phyloP scores from a whole-genome alignment of 53 echinoderm and acorn worm species.

The Pentamera pediparva region DNA sequence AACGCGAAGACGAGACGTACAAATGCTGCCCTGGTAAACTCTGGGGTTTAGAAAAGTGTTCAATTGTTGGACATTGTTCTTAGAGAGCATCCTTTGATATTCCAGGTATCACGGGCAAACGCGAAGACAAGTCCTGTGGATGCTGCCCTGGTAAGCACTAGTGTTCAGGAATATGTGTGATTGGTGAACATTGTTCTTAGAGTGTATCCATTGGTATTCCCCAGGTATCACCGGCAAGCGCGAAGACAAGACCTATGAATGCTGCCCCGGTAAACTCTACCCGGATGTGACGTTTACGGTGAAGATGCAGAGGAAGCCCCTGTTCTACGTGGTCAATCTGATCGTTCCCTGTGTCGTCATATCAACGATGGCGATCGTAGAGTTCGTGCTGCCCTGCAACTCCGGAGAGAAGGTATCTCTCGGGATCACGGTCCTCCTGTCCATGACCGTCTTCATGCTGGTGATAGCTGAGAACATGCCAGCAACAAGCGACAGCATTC shows the following conservation, averaged over 20 bases:
- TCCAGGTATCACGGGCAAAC: constrained; percentile 51
- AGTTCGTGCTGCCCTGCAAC: constrained; percentile 95
- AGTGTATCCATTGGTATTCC: too few relatives aligned
- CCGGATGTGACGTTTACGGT: constrained; percentile 84
- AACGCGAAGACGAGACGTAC: too few relatives aligned
- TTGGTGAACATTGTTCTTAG: too few relatives aligned
- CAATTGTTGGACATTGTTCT: too few relatives aligned
- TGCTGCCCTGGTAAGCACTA: constrained; percentile 73
- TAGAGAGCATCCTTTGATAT: too few relatives aligned
- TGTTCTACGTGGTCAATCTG: constrained; percentile 91
- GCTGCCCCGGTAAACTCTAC: constrained; percentile 69
- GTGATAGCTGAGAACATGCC: constrained; percentile 99
- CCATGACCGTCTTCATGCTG: constrained; percentile 95
- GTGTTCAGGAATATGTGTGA: too few relatives aligned
- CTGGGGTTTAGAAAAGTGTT: too few relatives aligned
- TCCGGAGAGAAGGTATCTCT: constrained; percentile 98
- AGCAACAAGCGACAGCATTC: constrained; percentile 81
- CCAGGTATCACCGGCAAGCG: constrained; percentile 54
- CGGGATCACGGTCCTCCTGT: constrained; percentile 92
- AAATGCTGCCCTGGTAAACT: too few relatives aligned
- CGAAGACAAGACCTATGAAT: constrained; percentile 51
- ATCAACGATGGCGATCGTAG: constrained; percentile 90
- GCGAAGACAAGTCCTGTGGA: constrained; percentile 48
- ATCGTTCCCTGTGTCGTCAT: constrained; percentile 90
- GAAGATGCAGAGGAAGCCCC: constrained; percentile 70